Base-by-base conservation (phyloP, 2,797 vertebrate species). In the Poecilia velifera region DNA sequence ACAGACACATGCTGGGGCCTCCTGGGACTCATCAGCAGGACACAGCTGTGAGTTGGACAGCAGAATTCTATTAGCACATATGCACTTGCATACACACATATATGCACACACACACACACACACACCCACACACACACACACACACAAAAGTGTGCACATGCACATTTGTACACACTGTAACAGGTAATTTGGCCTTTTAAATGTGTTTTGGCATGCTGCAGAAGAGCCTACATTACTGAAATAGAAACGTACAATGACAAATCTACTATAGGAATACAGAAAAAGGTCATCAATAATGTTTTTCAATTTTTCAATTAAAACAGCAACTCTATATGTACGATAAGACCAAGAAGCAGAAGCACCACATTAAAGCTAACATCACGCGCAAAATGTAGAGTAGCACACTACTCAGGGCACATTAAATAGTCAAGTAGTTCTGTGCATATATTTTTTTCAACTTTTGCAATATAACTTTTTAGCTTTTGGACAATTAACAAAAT, bases 11-110 rank as follows among this genome's bases (percentile, higher is more conserved):
- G 95, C 92, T 88, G 90, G 83, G 90, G 90, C 92, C 94, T 93
- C 92, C 93, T 92, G 95, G 94, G 95, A 95, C 94, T 96, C 94
- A 96, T 96, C 95, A 96, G 94, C 92, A 93, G 90, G 88, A 93
- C 93, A 94, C 95, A 96, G 95, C 95, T 96, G 95, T 96, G 95
- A 88, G 92, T 93, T 89, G 94, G 94, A 93, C 95, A 96, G 94
- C 93, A 94, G 94, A 94, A 95, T 94, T 96, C 92, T 95, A 95
- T 96, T 96, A 96, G 92, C 92, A 90, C 89, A 91, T 88, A 86
- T 89, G 85, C 62, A 36, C 88, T 86, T 83, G 78, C 84, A 85
- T 79, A 85, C 75, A 34, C 62, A 72, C 53, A 79, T 51, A 73
- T 45, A 51, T 22, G 49, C 76, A 45, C 77, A 70, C 64, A 82